phyloP scores from a whole-genome alignment of 2,797 vertebrate genomes.

The Girardinus metallicus region DNA sequence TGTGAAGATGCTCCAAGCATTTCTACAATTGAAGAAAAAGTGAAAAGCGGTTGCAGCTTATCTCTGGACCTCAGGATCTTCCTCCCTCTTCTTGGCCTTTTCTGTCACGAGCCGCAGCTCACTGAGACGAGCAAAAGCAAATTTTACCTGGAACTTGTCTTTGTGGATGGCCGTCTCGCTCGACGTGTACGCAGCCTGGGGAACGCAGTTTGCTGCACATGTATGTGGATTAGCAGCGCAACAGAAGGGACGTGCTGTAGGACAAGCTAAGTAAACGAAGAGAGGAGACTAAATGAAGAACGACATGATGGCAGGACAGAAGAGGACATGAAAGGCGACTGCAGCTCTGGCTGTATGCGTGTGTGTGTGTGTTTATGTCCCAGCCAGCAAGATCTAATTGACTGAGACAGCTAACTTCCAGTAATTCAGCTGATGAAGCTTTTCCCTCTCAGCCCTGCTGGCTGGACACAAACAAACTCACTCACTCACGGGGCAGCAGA shows the following conservation, averaged over 20 bases:
- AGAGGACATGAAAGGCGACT: conserved; percentile 29
- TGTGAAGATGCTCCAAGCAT: conserved; percentile 42
- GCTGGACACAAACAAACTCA: conserved; percentile 73
- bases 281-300: conserved; percentile 45
- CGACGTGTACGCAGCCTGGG: conserved; percentile 18
- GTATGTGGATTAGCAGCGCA: conserved; percentile 38
- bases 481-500: conserved; percentile 43
- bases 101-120: not conserved
- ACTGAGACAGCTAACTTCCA: conserved; percentile 79
- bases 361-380: conserved; percentile 22
- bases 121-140: conserved; percentile 21
- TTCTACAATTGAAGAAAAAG: conserved; percentile 31
- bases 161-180: conserved; percentile 3
- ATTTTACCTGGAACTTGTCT: conserved; percentile 20
- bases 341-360: conserved; percentile 21
- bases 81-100: conserved; percentile 5
- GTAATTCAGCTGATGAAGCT: conserved; percentile 80
- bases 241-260: conserved; percentile 7
- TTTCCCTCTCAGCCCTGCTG: conserved; percentile 76
- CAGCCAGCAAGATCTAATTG: conserved; percentile 64
- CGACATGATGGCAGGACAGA: conserved; percentile 43
- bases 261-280: conserved; percentile 26
- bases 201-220: conserved; percentile 48
- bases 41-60: conserved; percentile 43
- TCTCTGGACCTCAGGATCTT: conserved; percentile 64